These are phyloP conservation scores for Chlamydotis undulata DNA, from an alignment of 2,113 vertebrate species.

Conservation along the genomic window DNA sequence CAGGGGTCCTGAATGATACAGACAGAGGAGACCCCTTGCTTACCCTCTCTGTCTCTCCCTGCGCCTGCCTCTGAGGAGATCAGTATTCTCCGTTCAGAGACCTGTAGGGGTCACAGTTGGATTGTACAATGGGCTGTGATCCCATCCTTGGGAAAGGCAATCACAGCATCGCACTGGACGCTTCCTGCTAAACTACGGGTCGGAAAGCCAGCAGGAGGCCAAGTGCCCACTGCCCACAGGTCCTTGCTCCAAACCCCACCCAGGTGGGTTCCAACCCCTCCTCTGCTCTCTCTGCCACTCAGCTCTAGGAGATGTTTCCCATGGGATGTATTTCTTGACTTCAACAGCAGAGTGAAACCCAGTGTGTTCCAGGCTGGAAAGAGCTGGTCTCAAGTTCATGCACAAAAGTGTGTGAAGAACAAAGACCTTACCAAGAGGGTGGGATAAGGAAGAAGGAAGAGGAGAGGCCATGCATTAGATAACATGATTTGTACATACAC, in stretches of 20 bases:
- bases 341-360: background rate
- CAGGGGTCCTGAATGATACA: background rate
- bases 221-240: background rate
- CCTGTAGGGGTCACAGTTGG: constrained; percentile 45
- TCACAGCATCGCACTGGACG: background rate
- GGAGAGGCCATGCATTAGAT: background rate
- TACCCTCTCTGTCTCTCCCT: background rate
- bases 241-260: background rate
- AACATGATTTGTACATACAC: background rate
- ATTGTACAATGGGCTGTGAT: background rate
- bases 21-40: background rate
- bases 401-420: background rate
- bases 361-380: background rate
- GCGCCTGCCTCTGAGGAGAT: background rate
- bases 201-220: background rate
- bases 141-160: background rate
- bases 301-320: background rate
- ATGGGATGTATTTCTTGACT: background rate
- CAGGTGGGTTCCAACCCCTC: background rate
- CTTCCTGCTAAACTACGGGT: background rate
- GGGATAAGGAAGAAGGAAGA: background rate
- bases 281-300: background rate
- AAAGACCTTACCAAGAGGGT: background rate
- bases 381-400: background rate
- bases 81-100: background rate